Evolutionary conservation across 2,113 vertebrate genomes (phyloP).

Genomic region (Sinocyclocheilus anophthalmus): DNA sequence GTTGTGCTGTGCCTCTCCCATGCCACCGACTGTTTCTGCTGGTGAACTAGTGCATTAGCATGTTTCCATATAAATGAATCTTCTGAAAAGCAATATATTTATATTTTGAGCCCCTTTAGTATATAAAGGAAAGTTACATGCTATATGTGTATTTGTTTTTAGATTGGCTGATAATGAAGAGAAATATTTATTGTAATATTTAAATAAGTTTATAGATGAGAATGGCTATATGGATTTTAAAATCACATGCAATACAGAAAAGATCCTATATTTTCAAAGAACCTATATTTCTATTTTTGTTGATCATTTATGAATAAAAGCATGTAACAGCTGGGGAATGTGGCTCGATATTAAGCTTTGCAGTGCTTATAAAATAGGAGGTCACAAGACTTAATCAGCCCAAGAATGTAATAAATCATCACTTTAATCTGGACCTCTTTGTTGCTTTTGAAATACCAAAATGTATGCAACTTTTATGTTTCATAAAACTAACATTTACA

Average conservation of each 20-base stretch:
- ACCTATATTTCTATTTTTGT: slow-evolving; percentile 11
- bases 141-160: background rate
- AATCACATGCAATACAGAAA: background rate
- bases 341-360: background rate
- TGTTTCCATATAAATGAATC: background rate
- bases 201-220: background rate
- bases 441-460: slow-evolving; percentile 24
- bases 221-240: background rate
- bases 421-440: background rate
- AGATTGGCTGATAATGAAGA: background rate
- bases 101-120: background rate
- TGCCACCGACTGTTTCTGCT: background rate
- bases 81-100: slow-evolving; percentile 7
- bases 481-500: no score
- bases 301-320: background rate
- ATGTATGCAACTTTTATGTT: background rate
- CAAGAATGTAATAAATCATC: slow-evolving; percentile 12
- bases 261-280: slow-evolving; percentile 13
- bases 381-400: background rate
- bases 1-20: background rate
- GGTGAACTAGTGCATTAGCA: background rate
- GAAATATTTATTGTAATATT: background rate
- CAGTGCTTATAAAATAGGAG: background rate
- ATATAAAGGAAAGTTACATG: background rate
- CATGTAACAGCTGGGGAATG: background rate